These are phyloP conservation scores for Copidosoma floridanum DNA, from an alignment of 1,140 invertebrate species.

Conservation along the genomic window DNA sequence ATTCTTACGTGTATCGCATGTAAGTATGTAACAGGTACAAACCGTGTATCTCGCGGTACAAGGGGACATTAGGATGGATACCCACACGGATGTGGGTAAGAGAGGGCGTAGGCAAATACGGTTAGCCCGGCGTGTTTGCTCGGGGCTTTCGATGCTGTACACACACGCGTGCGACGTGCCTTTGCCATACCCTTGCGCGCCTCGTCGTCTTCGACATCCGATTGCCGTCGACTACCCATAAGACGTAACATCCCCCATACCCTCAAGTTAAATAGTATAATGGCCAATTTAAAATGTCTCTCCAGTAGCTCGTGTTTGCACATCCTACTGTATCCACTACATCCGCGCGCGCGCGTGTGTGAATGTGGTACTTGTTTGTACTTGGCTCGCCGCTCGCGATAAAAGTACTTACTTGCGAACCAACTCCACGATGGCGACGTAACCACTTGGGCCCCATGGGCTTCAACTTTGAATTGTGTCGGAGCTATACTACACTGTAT, in stretches of 20 bases:
- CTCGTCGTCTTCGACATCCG: slow-evolving; percentile 15
- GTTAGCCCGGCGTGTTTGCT: slow-evolving; percentile 47
- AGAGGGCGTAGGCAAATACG: slow-evolving; percentile 45
- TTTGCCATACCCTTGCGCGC: background rate
- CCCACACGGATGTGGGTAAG: background rate
- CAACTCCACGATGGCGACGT: background rate
- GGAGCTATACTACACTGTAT: too few species aligned
- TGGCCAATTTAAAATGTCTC: slow-evolving; percentile 57
- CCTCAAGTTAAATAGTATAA: slow-evolving; percentile 58
- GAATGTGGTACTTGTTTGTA: slow-evolving; percentile 8
- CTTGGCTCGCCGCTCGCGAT: slow-evolving; percentile 2
- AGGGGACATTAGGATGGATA: too few species aligned
- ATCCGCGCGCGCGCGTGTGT: background rate
- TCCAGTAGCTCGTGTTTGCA: slow-evolving; percentile 8
- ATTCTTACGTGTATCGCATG: too few species aligned
- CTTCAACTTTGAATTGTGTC: slow-evolving; percentile 22
- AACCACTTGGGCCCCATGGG: slow-evolving; percentile 16
- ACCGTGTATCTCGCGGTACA: too few species aligned
- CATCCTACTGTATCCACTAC: background rate
- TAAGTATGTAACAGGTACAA: too few species aligned
- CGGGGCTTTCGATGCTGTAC: slow-evolving; percentile 33
- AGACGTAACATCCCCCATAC: slow-evolving; percentile 27
- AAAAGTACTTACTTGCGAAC: slow-evolving; percentile 9
- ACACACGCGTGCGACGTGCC: slow-evolving; percentile 26
- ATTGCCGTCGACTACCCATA: slow-evolving; percentile 7